Evolutionary conservation across 2,888 invertebrate species (phyloP).

Genomic region (Achlya flavicornis): DNA sequence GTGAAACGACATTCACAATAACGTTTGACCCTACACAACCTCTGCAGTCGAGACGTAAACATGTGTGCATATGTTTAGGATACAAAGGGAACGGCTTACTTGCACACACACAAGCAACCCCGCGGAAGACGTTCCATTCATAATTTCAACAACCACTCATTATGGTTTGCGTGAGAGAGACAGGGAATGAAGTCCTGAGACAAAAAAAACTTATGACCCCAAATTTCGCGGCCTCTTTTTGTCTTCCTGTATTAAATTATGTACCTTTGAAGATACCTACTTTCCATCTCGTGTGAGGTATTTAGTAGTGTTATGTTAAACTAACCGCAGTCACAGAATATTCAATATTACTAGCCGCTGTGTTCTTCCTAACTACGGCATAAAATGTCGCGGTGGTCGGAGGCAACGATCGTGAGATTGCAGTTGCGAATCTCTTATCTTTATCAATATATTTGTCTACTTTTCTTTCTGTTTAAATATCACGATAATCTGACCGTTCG

Average conservation of each 20-base stretch:
- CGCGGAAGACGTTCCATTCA: slow-evolving; percentile 76
- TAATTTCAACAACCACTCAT: slow-evolving; percentile 81
- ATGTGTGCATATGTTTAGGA: slow-evolving; percentile 35
- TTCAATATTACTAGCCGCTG: too few species aligned
- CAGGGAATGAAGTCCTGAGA: slow-evolving; percentile 56
- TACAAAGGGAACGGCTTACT: slow-evolving; percentile 34
- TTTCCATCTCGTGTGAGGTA: too few species aligned
- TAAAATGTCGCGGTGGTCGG: too few species aligned
- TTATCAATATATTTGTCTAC: too few species aligned
- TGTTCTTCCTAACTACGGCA: too few species aligned
- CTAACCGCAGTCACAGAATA: too few species aligned
- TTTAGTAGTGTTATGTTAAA: too few species aligned
- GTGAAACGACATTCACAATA: neutral
- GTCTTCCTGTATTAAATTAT: slow-evolving; percentile 13
- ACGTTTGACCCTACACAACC: slow-evolving; percentile 1
- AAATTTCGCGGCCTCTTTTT: slow-evolving; percentile 46
- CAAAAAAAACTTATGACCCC: slow-evolving; percentile 50
- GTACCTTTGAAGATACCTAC: neutral
- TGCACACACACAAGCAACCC: slow-evolving; percentile 45
- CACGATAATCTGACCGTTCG: too few species aligned
- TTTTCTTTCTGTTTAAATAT: too few species aligned
- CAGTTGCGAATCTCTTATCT: too few species aligned
- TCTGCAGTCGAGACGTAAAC: slow-evolving; percentile 9
- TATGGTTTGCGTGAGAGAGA: slow-evolving; percentile 65
- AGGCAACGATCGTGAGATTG: too few species aligned